A percentile compares a stretch with the other conserved stretches of the same genome.
Conservation (phyloP, 2,113 vertebrate genomes). For the Lutjanus erythropterus region DNA sequence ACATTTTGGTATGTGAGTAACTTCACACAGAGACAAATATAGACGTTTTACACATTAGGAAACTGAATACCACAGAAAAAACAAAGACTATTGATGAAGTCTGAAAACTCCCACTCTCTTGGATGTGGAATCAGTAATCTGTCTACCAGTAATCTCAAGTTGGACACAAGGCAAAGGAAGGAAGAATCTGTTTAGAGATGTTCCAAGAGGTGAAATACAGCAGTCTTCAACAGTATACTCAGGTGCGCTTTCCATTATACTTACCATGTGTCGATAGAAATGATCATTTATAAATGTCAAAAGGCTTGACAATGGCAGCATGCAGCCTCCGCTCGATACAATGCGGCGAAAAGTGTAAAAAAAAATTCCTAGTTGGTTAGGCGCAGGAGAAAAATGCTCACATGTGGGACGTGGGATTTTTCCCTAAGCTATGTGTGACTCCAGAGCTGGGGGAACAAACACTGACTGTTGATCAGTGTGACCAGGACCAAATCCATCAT, state of each 20-base stretch:
- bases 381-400: background rate
- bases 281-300: slow-evolving; percentile 23
- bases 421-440: slow-evolving; percentile 28
- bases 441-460: slow-evolving; percentile 19
- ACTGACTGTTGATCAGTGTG: slow-evolving; percentile 31
- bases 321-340: background rate
- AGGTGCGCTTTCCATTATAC: slow-evolving; percentile 29
- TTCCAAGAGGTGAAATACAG: slow-evolving; percentile 55
- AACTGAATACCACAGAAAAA: slow-evolving; percentile 38
- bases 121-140: slow-evolving; percentile 56
- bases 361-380: slow-evolving; percentile 8
- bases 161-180: slow-evolving; percentile 43
- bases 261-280: slow-evolving; percentile 20
- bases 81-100: slow-evolving; percentile 36
- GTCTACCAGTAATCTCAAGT: slow-evolving; percentile 50
- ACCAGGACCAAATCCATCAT: slow-evolving; percentile 5
- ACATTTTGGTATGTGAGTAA: background rate
- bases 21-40: slow-evolving; percentile 10
- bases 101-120: slow-evolving; percentile 55
- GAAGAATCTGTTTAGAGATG: slow-evolving; percentile 46
- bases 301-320: slow-evolving; percentile 10
- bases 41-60: slow-evolving; percentile 32
- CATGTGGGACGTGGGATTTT: slow-evolving; percentile 2
- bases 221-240: slow-evolving; percentile 24
- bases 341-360: background rate